Percentiles rank a stretch among this genome's conserved stretches.
Evolutionary conservation across 53 echinoderm and acorn worm species (phyloP).

Genomic region (Stichopus horrens): DNA sequence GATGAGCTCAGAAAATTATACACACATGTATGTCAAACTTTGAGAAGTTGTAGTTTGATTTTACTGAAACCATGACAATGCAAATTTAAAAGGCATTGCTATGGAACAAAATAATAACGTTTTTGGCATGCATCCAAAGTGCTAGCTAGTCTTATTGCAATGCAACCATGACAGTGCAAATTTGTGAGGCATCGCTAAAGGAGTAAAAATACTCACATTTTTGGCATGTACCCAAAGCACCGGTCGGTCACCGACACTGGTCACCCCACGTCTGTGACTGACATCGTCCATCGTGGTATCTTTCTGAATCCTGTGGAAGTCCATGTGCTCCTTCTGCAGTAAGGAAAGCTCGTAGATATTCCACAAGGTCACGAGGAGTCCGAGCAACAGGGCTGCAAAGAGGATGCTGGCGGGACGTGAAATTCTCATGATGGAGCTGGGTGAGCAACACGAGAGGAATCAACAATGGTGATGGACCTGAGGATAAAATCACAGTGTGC

Average conservation of each 20-base stretch:
- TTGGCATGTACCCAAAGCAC: slow-evolving; percentile 90
- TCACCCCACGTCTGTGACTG: background rate
- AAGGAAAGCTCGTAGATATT: slow-evolving; percentile 85
- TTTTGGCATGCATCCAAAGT: too few species aligned
- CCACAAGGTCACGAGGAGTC: slow-evolving; percentile 81
- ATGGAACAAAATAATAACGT: too few species aligned
- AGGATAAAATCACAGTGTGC: background rate
- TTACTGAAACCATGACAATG: too few species aligned
- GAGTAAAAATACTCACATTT: slow-evolving; percentile 56
- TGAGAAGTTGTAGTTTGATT: too few species aligned
- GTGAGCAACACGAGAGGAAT: background rate
- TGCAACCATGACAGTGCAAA: background rate
- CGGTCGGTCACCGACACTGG: slow-evolving; percentile 36
- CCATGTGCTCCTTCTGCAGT: slow-evolving; percentile 79
- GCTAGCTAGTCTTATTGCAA: too few species aligned
- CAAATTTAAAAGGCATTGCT: too few species aligned
- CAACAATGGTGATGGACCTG: background rate
- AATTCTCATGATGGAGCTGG: slow-evolving; percentile 35
- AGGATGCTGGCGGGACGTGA: slow-evolving; percentile 38
- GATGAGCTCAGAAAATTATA: too few species aligned
- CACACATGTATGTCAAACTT: too few species aligned
- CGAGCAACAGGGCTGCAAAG: slow-evolving; percentile 63
- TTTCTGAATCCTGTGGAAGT: slow-evolving; percentile 37
- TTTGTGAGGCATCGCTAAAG: background rate
- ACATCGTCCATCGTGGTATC: background rate